phyloP scores from a whole-genome alignment of 2,888 invertebrate genomes.

The Protophormia terraenovae region DNA sequence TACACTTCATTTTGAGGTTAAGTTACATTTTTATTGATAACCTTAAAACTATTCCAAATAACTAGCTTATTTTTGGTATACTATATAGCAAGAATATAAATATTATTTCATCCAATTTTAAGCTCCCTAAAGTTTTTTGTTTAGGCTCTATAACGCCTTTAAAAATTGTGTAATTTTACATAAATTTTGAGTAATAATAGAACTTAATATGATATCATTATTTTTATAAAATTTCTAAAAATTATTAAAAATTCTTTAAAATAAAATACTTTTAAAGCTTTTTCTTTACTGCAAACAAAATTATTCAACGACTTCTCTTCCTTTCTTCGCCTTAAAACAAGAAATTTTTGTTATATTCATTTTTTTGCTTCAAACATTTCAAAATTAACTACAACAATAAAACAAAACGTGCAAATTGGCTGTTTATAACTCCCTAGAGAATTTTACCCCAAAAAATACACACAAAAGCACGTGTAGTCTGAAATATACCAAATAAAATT shows the following conservation, averaged over 20 bases:
- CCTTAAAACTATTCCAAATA: too few species aligned
- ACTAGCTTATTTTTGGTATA: background rate
- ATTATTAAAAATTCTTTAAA: background rate
- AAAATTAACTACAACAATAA: background rate
- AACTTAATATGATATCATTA: too few species aligned
- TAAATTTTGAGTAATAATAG: background rate
- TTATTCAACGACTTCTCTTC: background rate
- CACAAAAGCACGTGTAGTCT: background rate
- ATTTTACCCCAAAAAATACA: background rate
- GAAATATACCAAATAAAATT: background rate
- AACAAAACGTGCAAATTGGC: conserved; percentile 16
- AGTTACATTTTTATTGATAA: background rate
- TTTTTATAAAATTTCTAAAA: background rate
- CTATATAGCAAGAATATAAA: too few species aligned
- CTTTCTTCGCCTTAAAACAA: background rate
- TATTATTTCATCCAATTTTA: background rate
- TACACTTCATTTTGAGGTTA: background rate
- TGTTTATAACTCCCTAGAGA: conserved; percentile 5
- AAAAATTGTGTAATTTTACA: background rate
- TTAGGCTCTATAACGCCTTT: background rate
- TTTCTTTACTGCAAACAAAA: background rate
- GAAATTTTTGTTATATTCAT: too few species aligned
- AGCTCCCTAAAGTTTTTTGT: background rate
- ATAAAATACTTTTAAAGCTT: too few species aligned
- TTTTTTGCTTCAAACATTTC: background rate